Conservation (phyloP, 2,888 invertebrate species). For the Pemphredon lugubris region DNA sequence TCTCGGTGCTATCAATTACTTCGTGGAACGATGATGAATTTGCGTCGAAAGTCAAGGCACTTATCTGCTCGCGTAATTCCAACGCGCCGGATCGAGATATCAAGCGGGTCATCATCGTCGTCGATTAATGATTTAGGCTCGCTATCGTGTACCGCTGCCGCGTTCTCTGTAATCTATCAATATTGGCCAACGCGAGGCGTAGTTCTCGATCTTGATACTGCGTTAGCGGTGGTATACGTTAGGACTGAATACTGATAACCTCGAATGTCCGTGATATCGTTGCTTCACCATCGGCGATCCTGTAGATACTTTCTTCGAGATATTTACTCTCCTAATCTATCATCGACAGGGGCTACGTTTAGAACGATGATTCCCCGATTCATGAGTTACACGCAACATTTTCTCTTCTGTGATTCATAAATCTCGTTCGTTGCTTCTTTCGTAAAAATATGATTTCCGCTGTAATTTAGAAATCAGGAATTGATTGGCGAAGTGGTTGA, state of each 20-base stretch:
- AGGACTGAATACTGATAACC: constrained; percentile 5
- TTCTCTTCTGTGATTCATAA: no score
- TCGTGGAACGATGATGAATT: constrained; percentile 44
- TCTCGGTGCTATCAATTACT: constrained; percentile 42
- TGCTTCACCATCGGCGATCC: constrained; percentile 3
- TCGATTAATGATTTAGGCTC: constrained; percentile 43
- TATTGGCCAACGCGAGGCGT: constrained; percentile 9
- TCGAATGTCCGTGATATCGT: constrained; percentile 2
- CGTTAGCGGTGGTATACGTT: constrained; percentile 20
- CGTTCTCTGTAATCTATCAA: constrained; percentile 30
- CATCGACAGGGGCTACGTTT: no score
- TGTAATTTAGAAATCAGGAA: no score
- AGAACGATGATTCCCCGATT: no score
- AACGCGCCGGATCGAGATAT: constrained; percentile 35
- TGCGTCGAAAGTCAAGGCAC: constrained; percentile 38
- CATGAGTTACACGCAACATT: no score
- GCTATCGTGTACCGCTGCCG: background rate
- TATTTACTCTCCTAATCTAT: no score
- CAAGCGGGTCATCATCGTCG: constrained; percentile 26
- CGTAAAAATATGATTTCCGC: no score
- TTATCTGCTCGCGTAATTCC: constrained; percentile 37
- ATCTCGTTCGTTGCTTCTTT: no score
- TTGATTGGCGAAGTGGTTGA: no score
- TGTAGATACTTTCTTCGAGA: background rate
- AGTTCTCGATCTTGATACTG: constrained; percentile 27